Evolutionary conservation across 2,113 vertebrate genomes (phyloP), one percentile per base, ranked within the genome.

Genomic region (Hippocampus mohnikei): DNA sequence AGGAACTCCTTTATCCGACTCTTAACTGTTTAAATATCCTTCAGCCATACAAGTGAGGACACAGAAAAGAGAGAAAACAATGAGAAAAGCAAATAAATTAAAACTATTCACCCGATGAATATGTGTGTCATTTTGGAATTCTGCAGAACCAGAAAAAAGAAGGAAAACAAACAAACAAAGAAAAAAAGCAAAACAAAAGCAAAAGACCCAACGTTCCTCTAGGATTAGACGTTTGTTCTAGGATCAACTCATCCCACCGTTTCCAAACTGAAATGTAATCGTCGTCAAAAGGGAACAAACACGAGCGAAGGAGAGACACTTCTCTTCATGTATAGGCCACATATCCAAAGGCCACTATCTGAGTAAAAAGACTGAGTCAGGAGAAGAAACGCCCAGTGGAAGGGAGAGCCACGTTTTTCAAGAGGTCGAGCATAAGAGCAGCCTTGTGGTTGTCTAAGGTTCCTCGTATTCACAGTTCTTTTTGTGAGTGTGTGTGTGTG

Each of bases 401-500:
- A 25, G n/a, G 63, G 41, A 46, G 63, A 15, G 63, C 61, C 61
- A 23, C 61, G 37, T 23, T 12, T n/a, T 42, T 46, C 12, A 65
- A 42, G 62, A 64, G 40, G 60, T 63, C 10, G 20, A 60, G 37
- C 62, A 64, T 50, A 55, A 33, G 79, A 92, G 93, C 91, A 88
- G 93, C 92, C 74, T 78, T 89, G 85, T 86, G 88, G 88, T 89
- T 90, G 82, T 89, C 84, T 89, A 90, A 88, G 83, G 86, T 89
- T 89, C 87, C 88, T 90, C 78, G 82, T 87, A 90, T 93, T 97
- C 95, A 95, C 94, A 95, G 95, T 93, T 87, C 42, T 81, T 83
- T 67, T 70, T 56, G n/a, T n/a, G n/a, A n/a, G n/a, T 88, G 66
- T 40, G 56, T 69, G 29, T 62, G 29, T 29, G 3, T 37, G 5